phyloP scores from a whole-genome alignment of 2,797 vertebrate species.

The Hydrolagus colliei region DNA sequence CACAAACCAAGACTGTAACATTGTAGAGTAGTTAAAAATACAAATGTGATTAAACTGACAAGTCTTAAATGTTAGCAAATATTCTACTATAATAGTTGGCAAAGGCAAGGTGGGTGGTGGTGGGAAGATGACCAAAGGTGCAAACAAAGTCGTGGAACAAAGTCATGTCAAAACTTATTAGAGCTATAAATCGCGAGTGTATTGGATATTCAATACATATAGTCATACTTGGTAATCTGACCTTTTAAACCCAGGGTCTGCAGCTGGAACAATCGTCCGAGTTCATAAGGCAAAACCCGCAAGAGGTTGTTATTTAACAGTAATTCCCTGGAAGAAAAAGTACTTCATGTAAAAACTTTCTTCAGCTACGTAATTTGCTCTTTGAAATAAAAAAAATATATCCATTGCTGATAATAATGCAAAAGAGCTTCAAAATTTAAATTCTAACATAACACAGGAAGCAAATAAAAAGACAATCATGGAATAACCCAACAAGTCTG shows the following conservation, averaged over 20 bases:
- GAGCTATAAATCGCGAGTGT: neutral
- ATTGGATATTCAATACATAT: neutral
- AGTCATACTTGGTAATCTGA: constrained; percentile 37
- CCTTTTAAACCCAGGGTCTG: constrained; percentile 97
- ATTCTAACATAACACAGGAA: neutral
- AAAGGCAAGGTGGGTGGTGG: neutral
- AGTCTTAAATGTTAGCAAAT: too few species aligned
- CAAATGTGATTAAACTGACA: neutral
- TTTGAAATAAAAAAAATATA: neutral
- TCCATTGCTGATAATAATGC: neutral
- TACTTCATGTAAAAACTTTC: neutral
- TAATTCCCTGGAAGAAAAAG: constrained; percentile 78
- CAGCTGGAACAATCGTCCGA: constrained; percentile 95
- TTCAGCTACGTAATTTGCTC: neutral
- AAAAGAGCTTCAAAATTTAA: neutral
- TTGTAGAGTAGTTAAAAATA: neutral
- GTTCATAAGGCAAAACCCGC: constrained; percentile 99
- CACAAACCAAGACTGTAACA: neutral
- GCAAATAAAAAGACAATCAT: neutral
- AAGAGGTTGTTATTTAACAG: constrained; percentile 99
- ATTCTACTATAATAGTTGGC: too few species aligned
- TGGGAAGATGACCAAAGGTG: too few species aligned
- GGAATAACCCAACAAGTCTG: neutral
- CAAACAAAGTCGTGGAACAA: neutral
- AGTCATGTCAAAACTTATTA: neutral